phyloP scores from a whole-genome alignment of 2,888 invertebrate species.

The Clostera curtula region DNA sequence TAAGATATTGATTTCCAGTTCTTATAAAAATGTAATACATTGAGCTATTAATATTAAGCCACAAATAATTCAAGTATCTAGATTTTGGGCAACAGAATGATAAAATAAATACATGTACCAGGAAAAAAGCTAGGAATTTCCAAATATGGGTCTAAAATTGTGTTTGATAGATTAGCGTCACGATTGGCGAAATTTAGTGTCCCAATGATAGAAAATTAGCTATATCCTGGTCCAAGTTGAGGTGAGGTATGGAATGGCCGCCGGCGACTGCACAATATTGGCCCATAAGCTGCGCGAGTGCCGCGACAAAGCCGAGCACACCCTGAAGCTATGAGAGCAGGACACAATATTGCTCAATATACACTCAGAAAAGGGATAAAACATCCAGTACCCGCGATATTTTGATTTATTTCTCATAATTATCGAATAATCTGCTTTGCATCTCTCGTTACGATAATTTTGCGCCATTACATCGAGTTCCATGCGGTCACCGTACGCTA shows the following conservation, averaged over 20 bases:
- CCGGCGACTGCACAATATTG: slow-evolving; percentile 53
- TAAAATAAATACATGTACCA: too few species aligned
- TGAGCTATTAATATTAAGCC: too few species aligned
- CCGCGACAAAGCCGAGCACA: slow-evolving; percentile 38
- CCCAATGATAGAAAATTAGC: slow-evolving; percentile 73
- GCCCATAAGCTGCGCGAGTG: slow-evolving; percentile 41
- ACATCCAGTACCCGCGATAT: slow-evolving; percentile 44
- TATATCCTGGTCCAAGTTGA: slow-evolving; percentile 65
- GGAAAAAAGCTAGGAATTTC: too few species aligned
- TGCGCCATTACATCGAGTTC: slow-evolving; percentile 65
- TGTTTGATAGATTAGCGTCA: too few species aligned
- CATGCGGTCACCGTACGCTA: slow-evolving; percentile 71
- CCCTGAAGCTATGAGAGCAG: slow-evolving; percentile 42
- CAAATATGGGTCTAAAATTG: slow-evolving; percentile 63
- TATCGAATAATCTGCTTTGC: slow-evolving; percentile 73
- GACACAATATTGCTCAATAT: slow-evolving; percentile 27
- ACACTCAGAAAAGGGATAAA: slow-evolving; percentile 36
- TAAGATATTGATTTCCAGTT: too few species aligned
- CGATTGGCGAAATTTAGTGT: too few species aligned
- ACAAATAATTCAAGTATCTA: too few species aligned
- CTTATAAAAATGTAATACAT: too few species aligned
- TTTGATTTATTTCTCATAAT: slow-evolving; percentile 71
- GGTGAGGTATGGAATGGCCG: slow-evolving; percentile 64
- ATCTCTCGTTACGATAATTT: slow-evolving; percentile 74
- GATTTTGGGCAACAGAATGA: too few species aligned